Conservation (phyloP, 1,140 invertebrate species). For the Myzus persicae region DNA sequence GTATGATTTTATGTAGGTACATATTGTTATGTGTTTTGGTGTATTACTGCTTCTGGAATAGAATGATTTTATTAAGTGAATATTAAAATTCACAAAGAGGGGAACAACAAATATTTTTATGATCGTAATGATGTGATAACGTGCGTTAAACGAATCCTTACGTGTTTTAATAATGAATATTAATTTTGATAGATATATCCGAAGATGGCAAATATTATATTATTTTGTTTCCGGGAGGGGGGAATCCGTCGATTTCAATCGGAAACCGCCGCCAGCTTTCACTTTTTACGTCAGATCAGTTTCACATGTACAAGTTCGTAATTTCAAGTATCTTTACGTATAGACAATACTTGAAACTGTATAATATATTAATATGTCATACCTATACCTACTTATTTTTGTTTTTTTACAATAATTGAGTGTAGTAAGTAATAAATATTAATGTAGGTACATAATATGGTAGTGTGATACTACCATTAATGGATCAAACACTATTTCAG, state of each 20-base stretch:
- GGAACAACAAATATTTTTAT: neutral
- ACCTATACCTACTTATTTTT: neutral
- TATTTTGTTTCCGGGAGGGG: neutral
- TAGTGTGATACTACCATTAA: neutral
- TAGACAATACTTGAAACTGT: neutral
- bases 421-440: neutral
- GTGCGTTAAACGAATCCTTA: neutral
- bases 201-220: neutral
- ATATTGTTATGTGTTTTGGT: no score
- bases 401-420: neutral
- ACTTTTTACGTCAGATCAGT: conserved; percentile 46
- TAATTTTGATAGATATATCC: neutral
- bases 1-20: neutral
- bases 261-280: conserved; percentile 8
- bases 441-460: neutral
- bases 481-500: neutral
- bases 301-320: conserved; percentile 11
- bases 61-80: neutral
- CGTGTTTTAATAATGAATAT: neutral
- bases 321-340: conserved; percentile 39
- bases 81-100: neutral
- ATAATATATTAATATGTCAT: neutral
- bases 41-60: neutral
- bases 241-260: conserved; percentile 13
- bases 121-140: no score